These are phyloP conservation scores for Gymnoscelis rufifasciata DNA, from an alignment of 2,888 invertebrate genomes.

Conservation along the genomic window DNA sequence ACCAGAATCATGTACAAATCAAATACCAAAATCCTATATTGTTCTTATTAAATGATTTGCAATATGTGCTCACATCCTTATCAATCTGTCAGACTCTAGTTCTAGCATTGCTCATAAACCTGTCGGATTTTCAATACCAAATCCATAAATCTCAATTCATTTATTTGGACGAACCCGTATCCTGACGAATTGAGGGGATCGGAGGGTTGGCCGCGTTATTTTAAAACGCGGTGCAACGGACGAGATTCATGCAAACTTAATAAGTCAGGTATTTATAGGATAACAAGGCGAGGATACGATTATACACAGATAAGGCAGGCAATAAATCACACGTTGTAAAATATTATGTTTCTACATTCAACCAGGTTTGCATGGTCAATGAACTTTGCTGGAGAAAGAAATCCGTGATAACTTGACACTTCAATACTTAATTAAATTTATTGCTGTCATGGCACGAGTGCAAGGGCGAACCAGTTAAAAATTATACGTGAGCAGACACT, in stretches of 20 bases:
- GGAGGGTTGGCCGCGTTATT: slow-evolving; percentile 1
- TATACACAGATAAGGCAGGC: slow-evolving; percentile 18
- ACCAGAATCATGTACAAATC: no score
- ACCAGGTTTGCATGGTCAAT: slow-evolving; percentile 1
- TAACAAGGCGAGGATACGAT: slow-evolving; percentile 10
- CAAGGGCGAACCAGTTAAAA: no score
- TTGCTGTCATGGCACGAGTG: no score
- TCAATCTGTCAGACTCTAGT: neutral
- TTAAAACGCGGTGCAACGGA: slow-evolving; percentile 13
- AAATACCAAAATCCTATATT: no score
- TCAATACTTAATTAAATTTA: neutral
- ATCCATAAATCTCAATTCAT: neutral
- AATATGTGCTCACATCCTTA: neutral
- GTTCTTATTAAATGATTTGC: no score
- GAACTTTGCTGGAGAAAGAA: neutral
- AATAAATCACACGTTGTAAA: slow-evolving; percentile 16
- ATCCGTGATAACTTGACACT: neutral
- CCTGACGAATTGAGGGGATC: neutral
- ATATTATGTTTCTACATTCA: slow-evolving; percentile 4
- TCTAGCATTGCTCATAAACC: neutral
- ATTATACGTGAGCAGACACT: no score
- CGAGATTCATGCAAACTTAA: slow-evolving; percentile 25
- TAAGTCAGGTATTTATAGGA: slow-evolving; percentile 26
- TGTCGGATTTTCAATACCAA: neutral
- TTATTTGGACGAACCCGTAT: neutral